Base-by-base conservation (phyloP, 2,113 vertebrate species). In the Proteles cristata region DNA sequence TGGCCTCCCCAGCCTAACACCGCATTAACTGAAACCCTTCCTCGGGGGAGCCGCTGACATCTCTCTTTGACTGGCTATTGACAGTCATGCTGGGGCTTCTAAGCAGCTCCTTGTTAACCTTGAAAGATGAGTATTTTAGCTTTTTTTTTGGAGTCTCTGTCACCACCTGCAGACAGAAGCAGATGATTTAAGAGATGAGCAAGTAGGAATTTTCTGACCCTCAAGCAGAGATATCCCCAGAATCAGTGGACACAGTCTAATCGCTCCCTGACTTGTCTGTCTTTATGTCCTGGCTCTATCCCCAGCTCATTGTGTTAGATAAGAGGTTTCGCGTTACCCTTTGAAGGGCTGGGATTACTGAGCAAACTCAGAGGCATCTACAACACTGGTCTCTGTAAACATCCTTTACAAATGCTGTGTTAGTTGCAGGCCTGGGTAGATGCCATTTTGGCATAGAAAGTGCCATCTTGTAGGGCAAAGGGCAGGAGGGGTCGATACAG, bases 41-140 rank as follows among this genome's bases (percentile, higher is more conserved):
- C 90, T 91, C 66, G 11, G 96, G 95, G 90, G 85, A 96, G 43
- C 31, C 0, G 3, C 87, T 71, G 84, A 93, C 87, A 96, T 85
- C 79, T 14, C 73, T 86, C 93, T 97, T 85, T 68, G 96, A 98
- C 43, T 26, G 95, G 96, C 98, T 98, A 98, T 96, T 97, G 98
- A 97, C 53, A 12, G 93, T 19, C 88, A 97, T 96, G 66, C 0
- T 96, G 98, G 86, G 98, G 90, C 96, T 97, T 97, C 97, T 97
- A 96, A 98, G 92, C 28, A 97, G 97, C 95, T 98, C 93, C 98
- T 98, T 98, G 98, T 98, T 98, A 97, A 92, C 93, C 98, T 98
- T 97, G 98, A 97, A 98, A 98, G 98, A 98, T 97, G 97, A 82
- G 95, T 90, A 88, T 97, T 98, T 98, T 97, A 96, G 69, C 96